phyloP scores from a whole-genome alignment of 2,888 invertebrate genomes.

The Andrena chrysosceles region DNA sequence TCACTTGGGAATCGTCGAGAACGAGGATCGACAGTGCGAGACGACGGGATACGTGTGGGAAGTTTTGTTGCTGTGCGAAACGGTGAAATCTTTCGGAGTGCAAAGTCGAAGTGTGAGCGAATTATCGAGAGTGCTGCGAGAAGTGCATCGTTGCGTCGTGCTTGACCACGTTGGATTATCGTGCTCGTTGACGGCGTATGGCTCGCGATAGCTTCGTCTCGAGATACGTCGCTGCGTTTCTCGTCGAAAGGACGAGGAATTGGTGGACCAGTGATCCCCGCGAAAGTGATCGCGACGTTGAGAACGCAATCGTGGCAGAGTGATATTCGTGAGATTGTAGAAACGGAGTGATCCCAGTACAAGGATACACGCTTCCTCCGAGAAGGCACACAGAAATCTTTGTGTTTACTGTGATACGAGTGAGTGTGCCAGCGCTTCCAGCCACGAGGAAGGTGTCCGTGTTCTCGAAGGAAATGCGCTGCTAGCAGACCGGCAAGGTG shows the following conservation, averaged over 20 bases:
- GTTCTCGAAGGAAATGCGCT: conserved; percentile 73
- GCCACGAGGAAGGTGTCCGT: conserved; percentile 28
- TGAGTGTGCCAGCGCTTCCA: conserved; percentile 19
- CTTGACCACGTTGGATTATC: conserved; percentile 16
- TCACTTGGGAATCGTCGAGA: too few species aligned
- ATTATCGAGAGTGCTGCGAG: conserved; percentile 28
- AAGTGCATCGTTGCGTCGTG: conserved; percentile 22
- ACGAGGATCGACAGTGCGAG: background rate
- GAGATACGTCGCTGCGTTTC: conserved; percentile 31
- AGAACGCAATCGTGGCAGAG: conserved; percentile 10
- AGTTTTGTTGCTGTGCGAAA: background rate
- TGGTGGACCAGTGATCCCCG: conserved; percentile 14
- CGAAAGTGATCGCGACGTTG: conserved; percentile 20
- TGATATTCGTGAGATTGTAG: conserved; percentile 31
- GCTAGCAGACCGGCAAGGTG: conserved; percentile 79
- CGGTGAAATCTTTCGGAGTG: conserved; percentile 24
- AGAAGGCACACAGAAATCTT: background rate
- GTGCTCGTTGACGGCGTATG: conserved; percentile 30
- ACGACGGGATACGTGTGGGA: background rate
- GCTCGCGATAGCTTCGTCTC: conserved; percentile 34
- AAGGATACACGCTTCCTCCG: conserved; percentile 6
- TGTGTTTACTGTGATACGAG: conserved; percentile 34
- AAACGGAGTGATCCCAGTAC: background rate
- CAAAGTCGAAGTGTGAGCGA: background rate
- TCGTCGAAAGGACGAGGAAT: conserved; percentile 19